phyloP scores from a whole-genome alignment of 2,113 vertebrate species.

The Chionomys nivalis region DNA sequence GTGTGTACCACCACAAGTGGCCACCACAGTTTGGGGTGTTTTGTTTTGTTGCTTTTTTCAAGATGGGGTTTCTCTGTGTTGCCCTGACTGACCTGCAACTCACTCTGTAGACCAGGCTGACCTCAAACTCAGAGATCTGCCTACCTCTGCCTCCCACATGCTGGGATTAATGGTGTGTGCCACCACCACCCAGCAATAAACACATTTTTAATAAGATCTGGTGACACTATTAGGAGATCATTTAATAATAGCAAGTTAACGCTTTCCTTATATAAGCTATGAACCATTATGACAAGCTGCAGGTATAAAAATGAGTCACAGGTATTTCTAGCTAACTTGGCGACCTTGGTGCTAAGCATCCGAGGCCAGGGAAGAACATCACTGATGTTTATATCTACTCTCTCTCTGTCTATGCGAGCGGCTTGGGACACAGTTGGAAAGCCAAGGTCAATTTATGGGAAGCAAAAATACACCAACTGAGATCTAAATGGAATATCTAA shows the following conservation, averaged over 20 bases:
- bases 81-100: neutral
- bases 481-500: neutral
- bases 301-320: neutral
- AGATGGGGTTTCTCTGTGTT: neutral
- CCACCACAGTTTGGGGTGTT: neutral
- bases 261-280: neutral
- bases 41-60: neutral
- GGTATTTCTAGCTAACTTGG: neutral
- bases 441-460: neutral
- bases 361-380: neutral
- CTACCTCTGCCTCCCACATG: neutral
- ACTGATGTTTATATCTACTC: accelerated
- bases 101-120: neutral
- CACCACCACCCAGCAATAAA: neutral
- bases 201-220: neutral
- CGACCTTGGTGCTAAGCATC: neutral
- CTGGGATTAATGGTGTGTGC: neutral
- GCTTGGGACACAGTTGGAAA: neutral
- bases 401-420: neutral
- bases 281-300: neutral
- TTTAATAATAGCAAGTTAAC: neutral
- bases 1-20: no score
- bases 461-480: neutral
- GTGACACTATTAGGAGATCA: neutral
- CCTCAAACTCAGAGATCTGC: neutral